phyloP scores from a whole-genome alignment of 2,113 vertebrate species.

The Thryonomys swinderianus region DNA sequence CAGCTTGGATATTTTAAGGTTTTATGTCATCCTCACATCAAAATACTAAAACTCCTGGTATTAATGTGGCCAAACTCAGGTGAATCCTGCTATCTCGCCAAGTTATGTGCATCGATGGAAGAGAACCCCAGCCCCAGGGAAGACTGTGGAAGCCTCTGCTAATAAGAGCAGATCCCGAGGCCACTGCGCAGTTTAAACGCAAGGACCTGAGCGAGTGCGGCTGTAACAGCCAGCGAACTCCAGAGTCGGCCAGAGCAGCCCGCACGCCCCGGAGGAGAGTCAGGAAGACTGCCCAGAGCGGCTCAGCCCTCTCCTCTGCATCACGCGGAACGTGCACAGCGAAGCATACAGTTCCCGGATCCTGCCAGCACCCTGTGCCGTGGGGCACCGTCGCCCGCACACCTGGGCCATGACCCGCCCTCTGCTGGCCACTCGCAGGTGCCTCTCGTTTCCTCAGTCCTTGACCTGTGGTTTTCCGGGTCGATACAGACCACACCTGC shows the following conservation, averaged over 20 bases:
- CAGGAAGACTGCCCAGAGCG: neutral
- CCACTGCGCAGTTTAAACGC: neutral
- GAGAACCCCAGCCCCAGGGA: neutral
- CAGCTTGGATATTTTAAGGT: neutral
- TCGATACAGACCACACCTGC: neutral
- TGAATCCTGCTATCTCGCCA: neutral
- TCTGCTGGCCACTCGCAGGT: too few species aligned
- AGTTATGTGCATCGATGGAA: neutral
- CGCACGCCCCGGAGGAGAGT: neutral
- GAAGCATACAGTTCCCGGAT: too few species aligned
- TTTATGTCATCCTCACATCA: neutral
- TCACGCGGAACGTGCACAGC: neutral
- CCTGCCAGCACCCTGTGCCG: neutral
- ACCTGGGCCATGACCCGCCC: neutral
- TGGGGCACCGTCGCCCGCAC: fast-evolving
- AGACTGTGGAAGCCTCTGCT: neutral
- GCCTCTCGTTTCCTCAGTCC: neutral
- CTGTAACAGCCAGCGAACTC: neutral
- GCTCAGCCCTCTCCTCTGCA: neutral
- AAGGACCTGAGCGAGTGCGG: neutral
- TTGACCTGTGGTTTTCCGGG: neutral
- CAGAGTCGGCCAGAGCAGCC: neutral
- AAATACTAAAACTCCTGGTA: neutral
- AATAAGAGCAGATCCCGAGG: neutral
- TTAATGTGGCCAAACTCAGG: neutral